Evolutionary conservation across 35 echinoderm and acorn worm species (phyloP), one percentile per base, ranked within the genome.

Genomic region (Acanthaster planci): DNA sequence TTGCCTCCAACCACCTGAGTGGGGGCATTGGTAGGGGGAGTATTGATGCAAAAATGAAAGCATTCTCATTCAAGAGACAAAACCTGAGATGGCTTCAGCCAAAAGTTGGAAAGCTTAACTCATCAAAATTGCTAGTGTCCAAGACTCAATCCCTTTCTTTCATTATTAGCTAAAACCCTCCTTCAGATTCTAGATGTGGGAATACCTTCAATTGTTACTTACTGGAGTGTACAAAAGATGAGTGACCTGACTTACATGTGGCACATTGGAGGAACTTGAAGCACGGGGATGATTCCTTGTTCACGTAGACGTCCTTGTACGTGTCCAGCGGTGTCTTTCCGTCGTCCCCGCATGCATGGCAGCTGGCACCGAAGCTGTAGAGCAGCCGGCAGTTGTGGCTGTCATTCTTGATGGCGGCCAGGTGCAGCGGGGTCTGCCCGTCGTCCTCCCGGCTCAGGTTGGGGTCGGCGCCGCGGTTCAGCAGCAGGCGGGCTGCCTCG

Each of bases 401-500:
- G 64, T 93, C 91, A 44, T 93, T 79, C 67, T 88, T 84, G 64
- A 93, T 36, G 1, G 86, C 91, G 8, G 91, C 79, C 39, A 93
- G 72, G 51, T 93, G 91, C 17, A 93, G 60, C 0, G 91, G 85
- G 8, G 91, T 88, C 82, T 93, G 91, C 8, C 81, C 86, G 35
- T 93, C 91, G 22, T 93, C 91, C 12, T 87, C 52, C 67, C 91
- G 77, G 17, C 83, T 86, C 12, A 93, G 79, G 76, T 87, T 93
- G 2, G 85, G 58, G 37, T 83, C 44, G 47, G 91, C 91, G 22
- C 91, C 91, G 15, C 60, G 51, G 36, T 58, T 76, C 37, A 93
- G 72, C 1, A 93, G 86, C 5, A 93, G 75, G 37, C 79, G 52
- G 1, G 60, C 77, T 59, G 56, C 35, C 18, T 50, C 37, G 7